A percentile compares a stretch with the other conserved stretches of the same genome.
Conservation (phyloP, 2,797 vertebrate genomes). For the Enteromius trimaculatus region DNA sequence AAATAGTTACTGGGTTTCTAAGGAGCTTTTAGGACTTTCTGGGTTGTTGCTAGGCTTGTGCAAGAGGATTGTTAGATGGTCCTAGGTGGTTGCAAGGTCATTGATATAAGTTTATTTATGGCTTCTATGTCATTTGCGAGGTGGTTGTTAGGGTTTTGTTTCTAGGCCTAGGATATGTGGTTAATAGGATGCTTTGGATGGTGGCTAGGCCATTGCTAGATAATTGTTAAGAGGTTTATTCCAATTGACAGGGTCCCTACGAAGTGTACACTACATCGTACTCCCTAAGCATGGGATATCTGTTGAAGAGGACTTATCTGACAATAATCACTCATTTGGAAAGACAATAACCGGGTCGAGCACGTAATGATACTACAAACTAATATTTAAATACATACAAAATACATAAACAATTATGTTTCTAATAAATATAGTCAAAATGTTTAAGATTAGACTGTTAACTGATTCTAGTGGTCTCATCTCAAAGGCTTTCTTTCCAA, state of each 20-base stretch:
- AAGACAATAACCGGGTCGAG: too few species aligned
- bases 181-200: background rate
- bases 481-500: background rate
- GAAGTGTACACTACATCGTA: too few species aligned
- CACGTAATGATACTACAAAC: too few species aligned
- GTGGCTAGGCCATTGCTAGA: background rate
- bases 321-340: background rate
- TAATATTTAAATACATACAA: too few species aligned
- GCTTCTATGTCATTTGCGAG: too few species aligned
- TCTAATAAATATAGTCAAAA: background rate
- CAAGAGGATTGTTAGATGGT: too few species aligned
- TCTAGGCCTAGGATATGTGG: background rate
- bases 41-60: background rate
- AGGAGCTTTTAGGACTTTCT: background rate
- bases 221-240: background rate
- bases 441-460: background rate
- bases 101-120: background rate
- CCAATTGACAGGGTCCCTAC: background rate
- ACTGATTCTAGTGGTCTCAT: background rate
- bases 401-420: too few species aligned
- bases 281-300: background rate
- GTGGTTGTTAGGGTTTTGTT: background rate
- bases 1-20: background rate
- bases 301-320: background rate
- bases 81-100: too few species aligned